Base-by-base conservation (phyloP, 1,140 invertebrate genomes). In the Aphaenogaster ashmeadi region DNA sequence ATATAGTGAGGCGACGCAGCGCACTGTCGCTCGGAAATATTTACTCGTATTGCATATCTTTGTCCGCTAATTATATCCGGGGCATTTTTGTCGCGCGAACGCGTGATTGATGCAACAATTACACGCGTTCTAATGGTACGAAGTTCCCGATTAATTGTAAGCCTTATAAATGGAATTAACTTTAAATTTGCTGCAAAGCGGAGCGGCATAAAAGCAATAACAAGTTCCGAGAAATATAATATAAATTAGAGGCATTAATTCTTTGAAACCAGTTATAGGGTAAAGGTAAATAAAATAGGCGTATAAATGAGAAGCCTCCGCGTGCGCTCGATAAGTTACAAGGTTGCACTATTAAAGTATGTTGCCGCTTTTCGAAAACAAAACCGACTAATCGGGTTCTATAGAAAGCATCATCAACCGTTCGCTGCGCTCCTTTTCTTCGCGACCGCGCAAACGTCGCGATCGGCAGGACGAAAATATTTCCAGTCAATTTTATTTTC, bases 201-300 rank as follows among this genome's bases (percentile, higher is more conserved):
- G 13, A 36, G 6, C 41, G 67, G 41, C n/a, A 36, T 36, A 52
- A 52, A 33, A n/a, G 18, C 21, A 58, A 74, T 60, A 84, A 84
- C 67, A 84, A 44, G 69, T 18, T 75, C 41, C 18, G 80, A 60
- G 47, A 74, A 84, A 74, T 75, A 74, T 74, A 84, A 74, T 84
- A 84, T 84, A 84, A 84, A 75, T 84, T 84, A 75, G 56, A 60
- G 80, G 7, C 18, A 75, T 84, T 60, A 84, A 84, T 84, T 84
- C 54, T 47, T 38, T 18, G 69, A 21, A 75, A 84, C 80, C 69
- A 84, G 80, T 84, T 81, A 50, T 8, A 21, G 15, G 41, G 15
- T 52, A 11, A 15, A 60, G 52, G 9, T 58, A 72, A 71, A 84
- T 84, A 84, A 84, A 75, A 41, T 74, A 84, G 80, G 27, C 54